These are phyloP conservation scores for Cheilosia vernalis DNA, from an alignment of 2,888 invertebrate species.

Conservation along the genomic window DNA sequence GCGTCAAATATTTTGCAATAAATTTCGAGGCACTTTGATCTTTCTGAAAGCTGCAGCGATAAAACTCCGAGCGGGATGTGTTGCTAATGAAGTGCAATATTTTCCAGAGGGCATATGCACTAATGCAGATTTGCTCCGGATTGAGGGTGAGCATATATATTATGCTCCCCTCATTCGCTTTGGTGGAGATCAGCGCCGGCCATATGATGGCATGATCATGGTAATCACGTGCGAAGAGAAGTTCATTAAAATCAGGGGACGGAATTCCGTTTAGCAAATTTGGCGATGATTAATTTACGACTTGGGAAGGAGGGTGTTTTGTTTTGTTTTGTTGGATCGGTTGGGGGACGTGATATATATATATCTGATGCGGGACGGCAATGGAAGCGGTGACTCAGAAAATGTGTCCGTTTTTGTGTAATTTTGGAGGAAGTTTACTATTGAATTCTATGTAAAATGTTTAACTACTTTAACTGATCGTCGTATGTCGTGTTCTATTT, in stretches of 20 bases:
- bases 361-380: not conserved
- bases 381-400: not conserved
- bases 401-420: no score
- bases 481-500: no score
- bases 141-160: constrained; percentile 8
- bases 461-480: no score
- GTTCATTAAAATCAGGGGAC: constrained; percentile 53
- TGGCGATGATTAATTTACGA: constrained; percentile 60
- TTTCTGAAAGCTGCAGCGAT: constrained; percentile 8
- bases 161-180: constrained; percentile 1
- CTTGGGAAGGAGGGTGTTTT: constrained; percentile 10
- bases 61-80: constrained; percentile 4
- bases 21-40: constrained; percentile 60
- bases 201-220: constrained; percentile 54
- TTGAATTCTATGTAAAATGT: no score
- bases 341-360: not conserved
- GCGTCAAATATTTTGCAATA: constrained; percentile 61
- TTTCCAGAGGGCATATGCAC: not conserved
- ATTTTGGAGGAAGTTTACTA: no score
- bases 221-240: constrained; percentile 66
- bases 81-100: constrained; percentile 54
- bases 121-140: not conserved
- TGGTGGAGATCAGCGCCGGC: constrained; percentile 32
- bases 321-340: not conserved
- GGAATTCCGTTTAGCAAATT: constrained; percentile 44